Conservation (phyloP, 2,797 vertebrate genomes). For the Anas bernieri region DNA sequence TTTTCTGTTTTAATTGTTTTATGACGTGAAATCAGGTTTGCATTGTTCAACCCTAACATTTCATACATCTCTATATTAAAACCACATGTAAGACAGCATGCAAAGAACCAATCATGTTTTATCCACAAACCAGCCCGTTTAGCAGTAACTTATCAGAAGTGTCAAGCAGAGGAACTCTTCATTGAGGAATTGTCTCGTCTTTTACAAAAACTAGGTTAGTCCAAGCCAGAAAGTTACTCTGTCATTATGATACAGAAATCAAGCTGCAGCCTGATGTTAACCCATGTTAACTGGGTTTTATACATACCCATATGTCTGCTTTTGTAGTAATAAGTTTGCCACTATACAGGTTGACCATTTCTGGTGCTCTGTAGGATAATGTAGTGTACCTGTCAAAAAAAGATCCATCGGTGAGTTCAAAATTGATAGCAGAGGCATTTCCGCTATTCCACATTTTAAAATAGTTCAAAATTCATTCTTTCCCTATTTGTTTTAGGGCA, state of each 20-base stretch:
- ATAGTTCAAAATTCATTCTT: background rate
- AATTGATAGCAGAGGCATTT: background rate
- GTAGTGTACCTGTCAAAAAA: conserved; percentile 91
- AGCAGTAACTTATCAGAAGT: background rate
- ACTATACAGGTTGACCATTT: conserved; percentile 98
- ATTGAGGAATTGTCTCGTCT: background rate
- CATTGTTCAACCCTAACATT: background rate
- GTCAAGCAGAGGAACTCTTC: background rate
- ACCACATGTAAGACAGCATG: background rate
- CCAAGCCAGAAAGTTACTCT: background rate
- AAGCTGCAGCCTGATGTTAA: background rate
- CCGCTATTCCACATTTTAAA: background rate
- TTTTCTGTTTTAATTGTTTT: background rate
- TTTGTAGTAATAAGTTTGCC: conserved; percentile 95
- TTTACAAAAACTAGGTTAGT: background rate
- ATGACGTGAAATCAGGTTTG: background rate
- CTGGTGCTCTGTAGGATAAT: conserved; percentile 94
- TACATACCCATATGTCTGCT: conserved; percentile 96
- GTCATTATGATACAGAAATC: background rate
- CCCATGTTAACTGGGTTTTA: background rate
- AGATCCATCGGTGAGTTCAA: background rate
- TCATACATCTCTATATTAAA: background rate
- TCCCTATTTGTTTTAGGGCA: background rate
- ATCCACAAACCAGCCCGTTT: background rate
- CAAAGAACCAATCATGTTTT: accelerated